Evolutionary conservation across 2,797 vertebrate species (phyloP).

Genomic region (Poeciliopsis presidionis): DNA sequence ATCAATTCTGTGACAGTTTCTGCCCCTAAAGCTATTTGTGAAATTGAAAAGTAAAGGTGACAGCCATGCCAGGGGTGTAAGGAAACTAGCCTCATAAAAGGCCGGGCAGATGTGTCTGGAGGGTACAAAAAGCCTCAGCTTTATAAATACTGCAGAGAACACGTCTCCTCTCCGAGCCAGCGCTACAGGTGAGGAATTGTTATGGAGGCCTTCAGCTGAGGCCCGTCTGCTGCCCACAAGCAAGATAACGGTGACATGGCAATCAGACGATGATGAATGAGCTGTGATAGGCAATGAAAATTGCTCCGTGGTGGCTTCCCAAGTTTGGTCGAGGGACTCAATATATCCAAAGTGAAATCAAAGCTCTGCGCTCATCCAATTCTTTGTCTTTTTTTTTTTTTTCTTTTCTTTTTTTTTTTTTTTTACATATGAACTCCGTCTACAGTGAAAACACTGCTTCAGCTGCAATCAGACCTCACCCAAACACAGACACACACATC

Average conservation of each 20-base stretch:
- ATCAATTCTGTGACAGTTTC: slow-evolving; percentile 52
- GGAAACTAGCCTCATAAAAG: slow-evolving; percentile 45
- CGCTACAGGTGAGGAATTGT: slow-evolving; percentile 67
- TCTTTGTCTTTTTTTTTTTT: slow-evolving; percentile 34
- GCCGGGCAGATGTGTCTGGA: slow-evolving; percentile 27
- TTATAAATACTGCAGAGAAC: slow-evolving; percentile 24
- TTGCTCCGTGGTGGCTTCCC: slow-evolving; percentile 75
- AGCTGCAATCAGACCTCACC: slow-evolving; percentile 54
- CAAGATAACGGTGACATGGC: slow-evolving; percentile 75
- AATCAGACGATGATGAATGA: slow-evolving; percentile 82
- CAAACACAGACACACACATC: slow-evolving; percentile 6
- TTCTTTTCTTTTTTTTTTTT: too few species aligned
- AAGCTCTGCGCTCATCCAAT: slow-evolving; percentile 57
- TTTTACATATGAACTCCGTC: slow-evolving; percentile 44
- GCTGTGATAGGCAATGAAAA: slow-evolving; percentile 76
- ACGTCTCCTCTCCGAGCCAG: slow-evolving; percentile 15
- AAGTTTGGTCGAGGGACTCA: slow-evolving; percentile 72
- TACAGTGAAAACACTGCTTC: slow-evolving; percentile 64
- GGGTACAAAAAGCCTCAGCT: slow-evolving; percentile 6
- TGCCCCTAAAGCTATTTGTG: slow-evolving; percentile 32
- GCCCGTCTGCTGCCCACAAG: slow-evolving; percentile 56
- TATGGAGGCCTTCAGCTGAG: slow-evolving; percentile 54
- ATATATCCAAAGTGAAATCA: slow-evolving; percentile 79
- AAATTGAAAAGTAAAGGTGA: slow-evolving; percentile 51
- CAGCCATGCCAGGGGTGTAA: slow-evolving; percentile 31